phyloP scores from a whole-genome alignment of 1,140 invertebrate genomes.

The Cardiocondyla obscurior region DNA sequence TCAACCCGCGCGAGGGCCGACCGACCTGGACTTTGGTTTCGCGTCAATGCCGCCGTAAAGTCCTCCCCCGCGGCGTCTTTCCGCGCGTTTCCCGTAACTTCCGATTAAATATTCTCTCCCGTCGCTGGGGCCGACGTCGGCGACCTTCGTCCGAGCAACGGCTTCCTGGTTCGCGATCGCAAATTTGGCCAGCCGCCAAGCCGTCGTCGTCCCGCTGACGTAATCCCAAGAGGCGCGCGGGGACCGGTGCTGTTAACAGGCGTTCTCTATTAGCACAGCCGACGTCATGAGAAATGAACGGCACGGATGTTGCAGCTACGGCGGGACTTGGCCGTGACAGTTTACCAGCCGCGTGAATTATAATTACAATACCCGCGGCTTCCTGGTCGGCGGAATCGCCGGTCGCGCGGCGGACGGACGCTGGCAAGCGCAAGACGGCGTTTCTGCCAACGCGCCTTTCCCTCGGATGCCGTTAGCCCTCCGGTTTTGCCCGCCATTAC shows the following conservation, averaged over 20 bases:
- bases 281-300: conserved; percentile 37
- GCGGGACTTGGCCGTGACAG: background rate
- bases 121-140: background rate
- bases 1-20: background rate
- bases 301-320: background rate
- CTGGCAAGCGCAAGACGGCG: background rate
- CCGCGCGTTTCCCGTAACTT: no score
- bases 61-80: background rate
- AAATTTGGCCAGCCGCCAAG: conserved; percentile 4
- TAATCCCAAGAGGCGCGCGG: background rate
- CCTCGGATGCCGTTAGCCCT: conserved; percentile 30
- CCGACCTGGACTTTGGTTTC: no score
- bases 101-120: background rate
- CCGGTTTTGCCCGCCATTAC: conserved; percentile 25
- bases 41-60: background rate
- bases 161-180: background rate
- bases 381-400: background rate
- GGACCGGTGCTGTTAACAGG: background rate
- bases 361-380: conserved; percentile 33
- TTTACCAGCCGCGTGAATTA: conserved; percentile 27
- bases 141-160: background rate
- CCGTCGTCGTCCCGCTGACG: background rate
- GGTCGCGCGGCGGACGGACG: conserved; percentile 26
- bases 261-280: background rate
- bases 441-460: conserved; percentile 26